Evolutionary conservation across 2,888 invertebrate species (phyloP).

Genomic region (Epiblema foenella): DNA sequence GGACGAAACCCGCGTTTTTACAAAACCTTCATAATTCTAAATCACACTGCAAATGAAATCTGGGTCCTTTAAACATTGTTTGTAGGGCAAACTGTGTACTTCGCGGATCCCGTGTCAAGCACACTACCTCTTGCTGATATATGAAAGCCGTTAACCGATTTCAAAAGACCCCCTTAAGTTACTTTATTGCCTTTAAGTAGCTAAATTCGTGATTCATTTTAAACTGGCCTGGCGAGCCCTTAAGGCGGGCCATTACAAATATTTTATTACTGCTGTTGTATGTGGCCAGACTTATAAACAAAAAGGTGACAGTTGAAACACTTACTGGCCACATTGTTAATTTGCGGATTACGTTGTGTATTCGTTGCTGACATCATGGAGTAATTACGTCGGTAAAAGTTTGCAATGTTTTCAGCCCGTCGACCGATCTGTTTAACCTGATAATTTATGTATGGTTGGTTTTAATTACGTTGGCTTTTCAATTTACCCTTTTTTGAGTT

Average conservation of each 20-base stretch:
- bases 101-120: constrained; percentile 64
- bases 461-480: constrained; percentile 23
- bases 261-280: constrained; percentile 44
- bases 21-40: constrained; percentile 46
- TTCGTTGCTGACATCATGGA: constrained; percentile 27
- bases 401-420: constrained; percentile 17
- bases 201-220: constrained; percentile 11
- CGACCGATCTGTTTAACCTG: constrained; percentile 17
- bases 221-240: constrained; percentile 11
- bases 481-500: constrained; percentile 11
- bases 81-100: constrained; percentile 52
- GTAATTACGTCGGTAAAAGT: constrained; percentile 33
- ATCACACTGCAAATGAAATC: constrained; percentile 52
- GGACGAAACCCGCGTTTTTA: constrained; percentile 44
- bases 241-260: constrained; percentile 13
- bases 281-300: constrained; percentile 51
- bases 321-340: constrained; percentile 43
- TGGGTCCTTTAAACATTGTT: constrained; percentile 50
- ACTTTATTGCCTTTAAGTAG: constrained; percentile 1
- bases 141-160: constrained; percentile 51
- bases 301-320: constrained; percentile 54
- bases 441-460: constrained; percentile 29
- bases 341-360: constrained; percentile 41
- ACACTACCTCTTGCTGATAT: constrained; percentile 66
- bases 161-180: constrained; percentile 42